Evolutionary conservation across 2,888 invertebrate genomes (phyloP), one percentile per base, ranked within the genome.

Genomic region (Argynnis bischoffii): DNA sequence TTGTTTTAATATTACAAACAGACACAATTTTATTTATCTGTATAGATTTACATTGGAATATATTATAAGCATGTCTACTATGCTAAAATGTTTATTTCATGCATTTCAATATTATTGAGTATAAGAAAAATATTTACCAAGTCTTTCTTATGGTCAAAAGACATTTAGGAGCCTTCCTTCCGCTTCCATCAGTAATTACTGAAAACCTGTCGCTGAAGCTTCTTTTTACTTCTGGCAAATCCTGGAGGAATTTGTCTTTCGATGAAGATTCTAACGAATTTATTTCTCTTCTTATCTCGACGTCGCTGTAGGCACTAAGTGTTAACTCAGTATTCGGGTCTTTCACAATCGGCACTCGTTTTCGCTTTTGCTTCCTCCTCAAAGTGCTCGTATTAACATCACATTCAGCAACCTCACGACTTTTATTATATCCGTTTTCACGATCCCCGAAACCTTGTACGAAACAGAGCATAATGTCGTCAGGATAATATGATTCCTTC

Each of bases 391-490:
- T 81, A 68, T 89, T 89, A 31, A 79, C 78, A 72, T 86, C 85
- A 66, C 81, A 79, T 64, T 81, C 81, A 67, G 80, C 80, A 66
- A 85, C 84, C 74, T 90, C 90, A 68, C 83, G 79, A 76, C 77
- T 84, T 72, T 86, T 88, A 66, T 79, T 86, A 71, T 79, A 84
- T 35, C 81, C 88, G 69, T 82, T 81, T 68, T 87, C 76, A 71
- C 84, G 84, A 74, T 92, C 88, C 73, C 94, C 93, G 81, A 95
- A 95, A 73, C 95, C 94, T 89, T 95, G 95, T 78, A 95, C 95
- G 79, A 95, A 95, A 90, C 95, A 95, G 87, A 95, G 92, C 95
- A 95, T 95, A 88, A 94, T 94, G 84, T 92, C 90, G 78, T 92
- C 89, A 76, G 91, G 80, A 82, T 66, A 61, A 66, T 90, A 90